Conservation (phyloP, 2,888 invertebrate genomes). For the Drosophila diplacantha region DNA sequence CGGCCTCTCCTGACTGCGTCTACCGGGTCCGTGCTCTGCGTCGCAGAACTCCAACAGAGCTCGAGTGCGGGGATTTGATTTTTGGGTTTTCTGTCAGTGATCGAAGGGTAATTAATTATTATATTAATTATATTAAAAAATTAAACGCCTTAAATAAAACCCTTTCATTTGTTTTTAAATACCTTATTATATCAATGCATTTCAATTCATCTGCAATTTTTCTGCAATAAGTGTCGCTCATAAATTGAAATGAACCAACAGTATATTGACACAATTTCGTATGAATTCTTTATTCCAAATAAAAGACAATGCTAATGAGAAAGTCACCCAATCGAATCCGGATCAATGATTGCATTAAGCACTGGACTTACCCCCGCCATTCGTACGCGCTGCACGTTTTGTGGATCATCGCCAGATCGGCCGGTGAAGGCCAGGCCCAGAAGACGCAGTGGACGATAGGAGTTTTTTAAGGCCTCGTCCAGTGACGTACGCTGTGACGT, state of each 20-base stretch:
- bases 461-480: conserved; percentile 57
- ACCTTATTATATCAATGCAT: no score
- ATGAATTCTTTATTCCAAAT: not conserved
- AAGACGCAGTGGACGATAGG: conserved; percentile 64
- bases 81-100: conserved; percentile 73
- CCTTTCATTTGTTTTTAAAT: no score
- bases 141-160: not conserved
- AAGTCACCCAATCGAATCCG: conserved; percentile 13
- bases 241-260: conserved; percentile 3
- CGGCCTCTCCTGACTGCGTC: conserved; percentile 77
- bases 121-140: not conserved
- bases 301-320: not conserved
- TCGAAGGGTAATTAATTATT: no score
- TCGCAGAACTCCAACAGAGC: conserved; percentile 73
- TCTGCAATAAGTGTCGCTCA: not conserved
- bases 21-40: conserved; percentile 72
- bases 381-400: conserved; percentile 62
- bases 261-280: conserved; percentile 9
- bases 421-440: conserved; percentile 68
- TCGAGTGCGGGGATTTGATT: conserved; percentile 60
- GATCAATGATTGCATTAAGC: conserved; percentile 11
- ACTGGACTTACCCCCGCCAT: conserved; percentile 65
- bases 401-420: conserved; percentile 68
- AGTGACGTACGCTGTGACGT: conserved; percentile 70
- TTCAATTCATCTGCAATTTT: not conserved